Evolutionary conservation across 2,113 vertebrate species (phyloP), one percentile per base, ranked within the genome.

Genomic region (Oncorhynchus gorbuscha): DNA sequence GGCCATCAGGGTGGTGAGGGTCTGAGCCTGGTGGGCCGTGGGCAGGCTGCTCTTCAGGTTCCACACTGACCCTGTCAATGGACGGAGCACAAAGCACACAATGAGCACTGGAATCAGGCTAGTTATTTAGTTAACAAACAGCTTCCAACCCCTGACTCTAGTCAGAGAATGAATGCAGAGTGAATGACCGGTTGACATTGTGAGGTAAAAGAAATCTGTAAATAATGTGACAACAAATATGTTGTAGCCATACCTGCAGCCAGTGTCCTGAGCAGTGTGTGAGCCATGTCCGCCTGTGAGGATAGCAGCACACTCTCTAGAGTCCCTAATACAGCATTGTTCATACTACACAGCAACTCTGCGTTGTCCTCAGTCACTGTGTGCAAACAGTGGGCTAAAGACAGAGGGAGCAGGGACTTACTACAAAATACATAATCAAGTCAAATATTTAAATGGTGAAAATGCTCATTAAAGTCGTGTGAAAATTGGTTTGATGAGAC

Each of bases 301-400:
- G 94, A 93, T 62, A 95, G 65, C 88, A 99, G 86, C 73, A 93
- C 90, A 0, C 83, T 90, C 80, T 99, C 97, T 81, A 99, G 82
- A 2, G 93, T 82, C 26, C 90, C 85, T 0, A 96, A 76, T 20
- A 92, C 91, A 5, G 93, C 81, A 11, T 81, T 30, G 81, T 89
- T 93, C 79, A 97, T 86, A 30, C 94, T 93, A 9, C 91, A 86
- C 51, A 97, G 91, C 48, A 99, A 93, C 73, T 99, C 98, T 2
- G 94, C 83, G 84, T 99, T 99, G 74, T 99, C 97, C 89, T 99
- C 98, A 0, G 96, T 97, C 83, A 98, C 97, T 1, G 95, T 96
- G 89, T 99, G 98, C 81, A 99, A 89, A 87, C 98, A 99, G 83
- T 97, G 95, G 11, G 96, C 98, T 99, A 86, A 18, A 30, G 64